Base-by-base conservation (phyloP, 2,888 invertebrate species). In the Atrina japonica region DNA sequence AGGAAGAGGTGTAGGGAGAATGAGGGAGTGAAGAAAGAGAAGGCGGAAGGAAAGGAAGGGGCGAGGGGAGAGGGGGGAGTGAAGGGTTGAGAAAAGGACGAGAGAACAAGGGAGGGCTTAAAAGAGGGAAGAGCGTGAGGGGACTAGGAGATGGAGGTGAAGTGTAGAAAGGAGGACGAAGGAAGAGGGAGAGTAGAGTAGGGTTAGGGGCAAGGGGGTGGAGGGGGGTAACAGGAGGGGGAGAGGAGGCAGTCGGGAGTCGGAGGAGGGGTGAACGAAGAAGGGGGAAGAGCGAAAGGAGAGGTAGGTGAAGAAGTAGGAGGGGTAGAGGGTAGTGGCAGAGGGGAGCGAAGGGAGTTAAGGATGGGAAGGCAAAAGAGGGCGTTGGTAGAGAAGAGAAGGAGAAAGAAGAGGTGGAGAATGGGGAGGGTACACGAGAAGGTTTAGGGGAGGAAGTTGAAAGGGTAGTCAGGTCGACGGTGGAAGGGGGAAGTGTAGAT, bases 291-390 rank as follows among this genome's bases (percentile, higher is more conserved):
- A 11, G 41, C 9, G 16, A 41, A 16, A 41, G 16, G 41, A 41
- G 41, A 11, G 41, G 16, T 11, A 41, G 16, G 41, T 11, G 16
- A 11, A 41, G 18, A 27, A 3, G 27, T 45, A 25, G 41, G 23
- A 6, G n/a, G n/a, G 25, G 41, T 25, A 11, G 14, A 16, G n/a
- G 21, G 21, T 7, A 6, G n/a, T 11, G 16, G 27, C 7, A 9
- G 18, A 41, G 7, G 16, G n/a, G 25, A 41, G 35, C 21, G 43
- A 14, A 3, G 41, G 16, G 18, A 25, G 18, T 25, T 11, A 21
- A 27, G 53, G 2, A 27, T 25, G 27, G 63, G 58, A 6, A 52
- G 53, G 30, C 23, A 49, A 27, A 5, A 27, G 58, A 64, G 56
- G 18, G 35, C 40, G 21, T 16, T 43, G 27, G 5, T 30, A 58